These are phyloP conservation scores for Pelochelys cantorii DNA, from an alignment of 2,797 vertebrate species.

Conservation along the genomic window DNA sequence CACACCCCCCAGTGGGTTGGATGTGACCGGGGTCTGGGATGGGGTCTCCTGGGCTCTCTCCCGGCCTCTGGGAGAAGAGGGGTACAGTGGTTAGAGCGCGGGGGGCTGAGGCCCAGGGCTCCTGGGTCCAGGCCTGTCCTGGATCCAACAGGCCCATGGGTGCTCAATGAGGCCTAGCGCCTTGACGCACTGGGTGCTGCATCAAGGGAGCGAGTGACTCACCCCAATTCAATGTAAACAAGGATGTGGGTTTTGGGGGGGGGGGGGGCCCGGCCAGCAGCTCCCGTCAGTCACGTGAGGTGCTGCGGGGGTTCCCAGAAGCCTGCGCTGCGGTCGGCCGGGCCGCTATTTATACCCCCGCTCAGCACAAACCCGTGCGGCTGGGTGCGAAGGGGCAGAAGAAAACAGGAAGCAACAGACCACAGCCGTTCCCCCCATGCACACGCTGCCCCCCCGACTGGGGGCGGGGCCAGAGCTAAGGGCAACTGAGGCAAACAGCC, in stretches of 20 bases:
- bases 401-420: background rate
- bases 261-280: slow-evolving; percentile 28
- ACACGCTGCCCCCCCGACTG: background rate
- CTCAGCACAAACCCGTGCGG: background rate
- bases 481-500: background rate
- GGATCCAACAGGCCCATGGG: background rate
- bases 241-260: slow-evolving; percentile 70
- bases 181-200: background rate
- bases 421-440: background rate
- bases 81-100: too few relatives aligned
- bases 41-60: too few relatives aligned
- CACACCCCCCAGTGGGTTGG: too few relatives aligned
- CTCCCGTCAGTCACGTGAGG: slow-evolving; percentile 88
- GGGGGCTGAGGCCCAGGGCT: background rate
- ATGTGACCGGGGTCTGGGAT: too few relatives aligned
- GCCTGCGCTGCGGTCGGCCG: slow-evolving; percentile 3
- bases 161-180: background rate
- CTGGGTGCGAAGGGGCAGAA: background rate
- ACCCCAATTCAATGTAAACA: slow-evolving; percentile 80
- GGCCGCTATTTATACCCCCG: background rate
- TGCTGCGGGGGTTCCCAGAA: slow-evolving; percentile 2
- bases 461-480: background rate
- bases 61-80: too few relatives aligned
- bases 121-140: background rate
- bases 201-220: slow-evolving; percentile 23